Base-by-base conservation (phyloP, 2,888 invertebrate genomes). In the Pristionchus entomophagus region DNA sequence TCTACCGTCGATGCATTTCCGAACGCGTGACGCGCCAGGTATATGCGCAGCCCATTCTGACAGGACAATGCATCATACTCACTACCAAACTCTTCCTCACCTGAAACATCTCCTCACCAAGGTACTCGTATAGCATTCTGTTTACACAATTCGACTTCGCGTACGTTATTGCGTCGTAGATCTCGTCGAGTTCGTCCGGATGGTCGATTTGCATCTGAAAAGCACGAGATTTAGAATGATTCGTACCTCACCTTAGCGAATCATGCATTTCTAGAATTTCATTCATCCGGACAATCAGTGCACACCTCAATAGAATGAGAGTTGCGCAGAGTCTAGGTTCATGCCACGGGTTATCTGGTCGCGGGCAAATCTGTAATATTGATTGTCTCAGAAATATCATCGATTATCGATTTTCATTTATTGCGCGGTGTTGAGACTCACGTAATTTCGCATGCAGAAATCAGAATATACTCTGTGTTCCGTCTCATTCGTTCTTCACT, bases 251-350 rank as follows among this genome's bases (percentile, higher is more conserved):
- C n/a, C n/a, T n/a, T n/a, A n/a, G n/a, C 45, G 14, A 14, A 8
- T 8, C 19, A 69, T 8, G 5, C 29, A 4, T n/a, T 49, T 49
- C 2, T 26, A 6, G 6, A 4, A 29, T 32, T 10, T 80, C 51
- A 6, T n/a, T 29, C 35, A 10, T 32, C 62, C 1, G n/a, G n/a
- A n/a, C n/a, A n/a, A n/a, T n/a, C n/a, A n/a, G n/a, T n/a, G n/a
- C n/a, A n/a, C 83, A 97, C 97, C 95, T 98, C 98, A 91, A 99
- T 97, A 0, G 99, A 97, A 95, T 99, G 98, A 65, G 97, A 97
- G 94, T 87, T 91, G 56, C 97, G 96, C 88, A 98, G 94, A 8
- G 94, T 98, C 98, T 88, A 98, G 95, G 91, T 97, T 92, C 85
- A 95, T 92, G 29, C 97, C 98, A 89, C 96, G 95, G 69, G 96